Conservation (phyloP, 53 echinoderm and acorn worm genomes). For the Stichopus horrens region DNA sequence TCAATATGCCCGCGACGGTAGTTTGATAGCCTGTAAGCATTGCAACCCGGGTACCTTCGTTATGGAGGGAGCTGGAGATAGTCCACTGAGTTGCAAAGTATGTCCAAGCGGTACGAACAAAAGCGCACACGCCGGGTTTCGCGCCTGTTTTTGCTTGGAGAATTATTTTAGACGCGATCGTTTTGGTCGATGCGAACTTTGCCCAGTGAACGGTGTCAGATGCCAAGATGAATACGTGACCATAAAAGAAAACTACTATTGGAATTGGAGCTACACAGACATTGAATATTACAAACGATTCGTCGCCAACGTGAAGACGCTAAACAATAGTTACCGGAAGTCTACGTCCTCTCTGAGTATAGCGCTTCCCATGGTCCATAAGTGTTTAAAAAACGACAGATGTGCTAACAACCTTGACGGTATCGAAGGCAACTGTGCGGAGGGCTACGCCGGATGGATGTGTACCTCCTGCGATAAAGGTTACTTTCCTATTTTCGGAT, state of each 20-base stretch:
- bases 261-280: slow-evolving; percentile 43
- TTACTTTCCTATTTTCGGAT: slow-evolving; percentile 1
- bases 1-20: neutral
- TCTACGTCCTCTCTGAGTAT: neutral
- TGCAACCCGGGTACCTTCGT: slow-evolving; percentile 49
- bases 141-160: slow-evolving; percentile 40
- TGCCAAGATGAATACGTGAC: slow-evolving; percentile 20
- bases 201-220: slow-evolving; percentile 15
- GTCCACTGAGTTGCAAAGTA: slow-evolving; percentile 21
- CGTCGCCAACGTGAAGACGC: neutral
- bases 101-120: slow-evolving; percentile 45
- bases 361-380: slow-evolving; percentile 26
- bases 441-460: slow-evolving; percentile 45
- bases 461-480: slow-evolving; percentile 27
- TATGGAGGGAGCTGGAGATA: neutral
- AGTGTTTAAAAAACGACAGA: slow-evolving; percentile 21
- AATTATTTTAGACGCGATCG: slow-evolving; percentile 29
- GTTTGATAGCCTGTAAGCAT: slow-evolving; percentile 22
- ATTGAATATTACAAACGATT: slow-evolving; percentile 13
- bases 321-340: neutral
- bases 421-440: neutral
- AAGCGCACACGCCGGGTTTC: slow-evolving; percentile 26
- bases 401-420: slow-evolving; percentile 3
- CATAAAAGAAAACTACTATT: slow-evolving; percentile 32
- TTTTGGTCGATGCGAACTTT: slow-evolving; percentile 34